These are phyloP conservation scores for Platycercus adscitus DNA, from an alignment of 2,113 vertebrate genomes.

Conservation along the genomic window DNA sequence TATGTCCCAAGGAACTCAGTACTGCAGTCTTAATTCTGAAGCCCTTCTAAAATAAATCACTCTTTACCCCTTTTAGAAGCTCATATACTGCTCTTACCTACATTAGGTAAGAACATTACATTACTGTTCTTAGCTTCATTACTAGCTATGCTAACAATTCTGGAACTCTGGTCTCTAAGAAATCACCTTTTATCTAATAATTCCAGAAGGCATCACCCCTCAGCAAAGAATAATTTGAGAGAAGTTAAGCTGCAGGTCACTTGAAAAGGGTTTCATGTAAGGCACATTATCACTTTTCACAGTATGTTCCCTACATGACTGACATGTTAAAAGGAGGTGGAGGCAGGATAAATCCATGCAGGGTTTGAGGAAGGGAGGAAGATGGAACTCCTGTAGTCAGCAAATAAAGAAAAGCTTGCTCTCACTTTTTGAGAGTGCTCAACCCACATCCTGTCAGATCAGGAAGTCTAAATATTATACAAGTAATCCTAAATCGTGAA, in stretches of 20 bases:
- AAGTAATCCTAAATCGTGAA: not conserved
- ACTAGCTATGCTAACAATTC: not conserved
- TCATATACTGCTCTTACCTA: not conserved
- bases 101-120: no score
- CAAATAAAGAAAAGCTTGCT: not conserved
- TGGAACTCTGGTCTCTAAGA: not conserved
- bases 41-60: not conserved
- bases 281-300: not conserved
- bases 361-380: not conserved
- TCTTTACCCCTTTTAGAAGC: not conserved
- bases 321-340: not conserved
- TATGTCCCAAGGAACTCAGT: not conserved
- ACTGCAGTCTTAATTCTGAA: not conserved
- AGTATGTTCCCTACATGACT: not conserved
- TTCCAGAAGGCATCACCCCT: not conserved
- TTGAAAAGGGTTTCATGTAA: not conserved
- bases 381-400: not conserved
- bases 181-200: not conserved
- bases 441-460: not conserved
- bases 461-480: not conserved
- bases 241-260: not conserved
- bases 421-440: not conserved
- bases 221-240: not conserved
- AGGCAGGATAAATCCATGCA: not conserved
- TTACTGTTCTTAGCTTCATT: not conserved